phyloP scores from a whole-genome alignment of 2,113 vertebrate genomes.

The Campylomormyrus numenius region DNA sequence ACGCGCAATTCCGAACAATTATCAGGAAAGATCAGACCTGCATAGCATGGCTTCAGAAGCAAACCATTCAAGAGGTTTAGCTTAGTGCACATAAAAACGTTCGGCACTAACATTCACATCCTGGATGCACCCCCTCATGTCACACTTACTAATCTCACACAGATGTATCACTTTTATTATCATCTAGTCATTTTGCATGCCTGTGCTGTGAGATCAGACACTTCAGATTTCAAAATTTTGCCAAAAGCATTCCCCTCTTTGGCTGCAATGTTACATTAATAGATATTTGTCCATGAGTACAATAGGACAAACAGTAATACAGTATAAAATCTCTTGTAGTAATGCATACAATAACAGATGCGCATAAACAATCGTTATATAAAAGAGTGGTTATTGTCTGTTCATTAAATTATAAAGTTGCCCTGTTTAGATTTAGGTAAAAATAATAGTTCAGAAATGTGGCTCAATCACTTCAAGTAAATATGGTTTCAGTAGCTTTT shows the following conservation, averaged over 20 bases:
- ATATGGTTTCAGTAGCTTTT: background rate
- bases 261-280: background rate
- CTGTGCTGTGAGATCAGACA: constrained; percentile 6
- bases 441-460: background rate
- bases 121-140: background rate
- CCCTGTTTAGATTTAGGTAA: background rate
- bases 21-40: background rate
- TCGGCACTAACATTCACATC: background rate
- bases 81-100: background rate
- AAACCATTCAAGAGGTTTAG: background rate
- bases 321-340: background rate
- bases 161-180: background rate
- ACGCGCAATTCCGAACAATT: background rate
- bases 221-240: background rate
- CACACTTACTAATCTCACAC: constrained; percentile 2
- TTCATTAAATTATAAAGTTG: background rate
- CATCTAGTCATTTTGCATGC: constrained; percentile 10
- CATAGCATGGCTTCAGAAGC: background rate
- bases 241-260: background rate
- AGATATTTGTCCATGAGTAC: background rate
- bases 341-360: background rate
- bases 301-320: background rate
- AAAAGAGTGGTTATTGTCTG: background rate
- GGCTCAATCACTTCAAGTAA: background rate
- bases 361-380: background rate